Evolutionary conservation across 2,888 invertebrate genomes (phyloP).

Genomic region (Onchidella celtica): DNA sequence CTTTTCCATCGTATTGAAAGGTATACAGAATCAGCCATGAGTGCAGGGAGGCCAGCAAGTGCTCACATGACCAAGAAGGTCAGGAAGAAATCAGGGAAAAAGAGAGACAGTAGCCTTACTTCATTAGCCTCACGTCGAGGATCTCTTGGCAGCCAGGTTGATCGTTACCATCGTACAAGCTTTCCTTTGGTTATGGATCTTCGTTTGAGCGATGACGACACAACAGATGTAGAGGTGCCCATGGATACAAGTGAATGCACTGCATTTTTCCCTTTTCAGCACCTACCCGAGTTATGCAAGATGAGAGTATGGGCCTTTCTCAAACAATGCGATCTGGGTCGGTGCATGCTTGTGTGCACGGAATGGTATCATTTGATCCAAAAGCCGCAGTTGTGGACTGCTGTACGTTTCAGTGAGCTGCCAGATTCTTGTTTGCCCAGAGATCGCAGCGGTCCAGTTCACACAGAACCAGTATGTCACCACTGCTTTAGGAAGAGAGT

Average conservation of each 20-base stretch:
- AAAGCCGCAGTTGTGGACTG: constrained; percentile 73
- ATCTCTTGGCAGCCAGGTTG: constrained; percentile 19
- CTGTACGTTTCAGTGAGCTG: constrained; percentile 74
- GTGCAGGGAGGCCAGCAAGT: constrained; percentile 44
- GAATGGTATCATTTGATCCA: constrained; percentile 71
- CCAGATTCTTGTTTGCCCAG: constrained; percentile 70
- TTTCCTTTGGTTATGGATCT: constrained; percentile 63
- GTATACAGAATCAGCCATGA: too few relatives aligned
- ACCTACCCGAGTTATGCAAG: constrained; percentile 74
- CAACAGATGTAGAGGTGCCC: constrained; percentile 45
- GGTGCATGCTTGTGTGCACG: constrained; percentile 67
- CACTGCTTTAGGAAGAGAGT: constrained; percentile 70
- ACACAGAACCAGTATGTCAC: constrained; percentile 62
- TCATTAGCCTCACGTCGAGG: background rate
- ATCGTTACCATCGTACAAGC: constrained; percentile 57
- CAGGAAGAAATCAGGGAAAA: constrained; percentile 46
- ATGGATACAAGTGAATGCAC: constrained; percentile 48
- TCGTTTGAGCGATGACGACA: constrained; percentile 40
- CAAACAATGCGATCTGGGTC: constrained; percentile 70
- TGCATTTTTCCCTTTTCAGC: constrained; percentile 72
- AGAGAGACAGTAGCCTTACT: constrained; percentile 25
- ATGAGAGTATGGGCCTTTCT: constrained; percentile 76
- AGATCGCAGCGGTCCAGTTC: constrained; percentile 58
- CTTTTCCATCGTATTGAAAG: too few relatives aligned
- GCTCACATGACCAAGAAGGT: constrained; percentile 41